Percentiles rank a stretch among this genome's conserved stretches.
These are phyloP conservation scores for Leptopilina myrica DNA, from an alignment of 2,888 invertebrate species.

Conservation along the genomic window DNA sequence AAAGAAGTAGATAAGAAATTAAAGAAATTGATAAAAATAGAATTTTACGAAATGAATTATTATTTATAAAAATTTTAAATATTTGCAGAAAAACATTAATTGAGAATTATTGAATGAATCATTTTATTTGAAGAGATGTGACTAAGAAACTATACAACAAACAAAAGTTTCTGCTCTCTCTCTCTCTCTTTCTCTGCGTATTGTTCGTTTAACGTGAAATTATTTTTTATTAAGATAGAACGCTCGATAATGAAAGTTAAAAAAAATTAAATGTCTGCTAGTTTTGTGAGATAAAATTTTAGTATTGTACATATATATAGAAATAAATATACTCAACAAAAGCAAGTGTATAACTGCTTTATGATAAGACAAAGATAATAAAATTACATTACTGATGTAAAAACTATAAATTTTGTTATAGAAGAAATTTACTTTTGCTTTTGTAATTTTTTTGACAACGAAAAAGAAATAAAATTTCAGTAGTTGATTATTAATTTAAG, in stretches of 20 bases:
- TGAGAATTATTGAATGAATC: background rate
- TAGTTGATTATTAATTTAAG: too few relatives aligned
- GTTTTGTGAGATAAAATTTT: constrained; percentile 8
- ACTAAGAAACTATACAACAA: background rate
- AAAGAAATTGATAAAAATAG: too few relatives aligned
- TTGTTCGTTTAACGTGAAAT: background rate
- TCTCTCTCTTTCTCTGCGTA: too few relatives aligned
- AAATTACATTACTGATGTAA: background rate
- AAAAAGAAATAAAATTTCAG: too few relatives aligned
- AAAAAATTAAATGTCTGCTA: constrained; percentile 5
- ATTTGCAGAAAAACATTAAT: too few relatives aligned
- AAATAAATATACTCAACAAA: constrained; percentile 16
- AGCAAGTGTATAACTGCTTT: background rate
- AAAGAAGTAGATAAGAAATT: too few relatives aligned
- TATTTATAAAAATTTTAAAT: too few relatives aligned
- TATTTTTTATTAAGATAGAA: constrained; percentile 1
- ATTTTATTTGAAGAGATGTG: background rate
- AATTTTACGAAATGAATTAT: too few relatives aligned
- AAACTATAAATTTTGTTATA: constrained; percentile 4
- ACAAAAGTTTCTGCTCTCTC: background rate
- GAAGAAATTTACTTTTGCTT: background rate
- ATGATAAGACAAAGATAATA: constrained; percentile 25
- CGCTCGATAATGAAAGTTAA: background rate
- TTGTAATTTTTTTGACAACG: background rate
- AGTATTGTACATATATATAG: background rate